Evolutionary conservation across 2,888 invertebrate species (phyloP).

Genomic region (Chymomyza caudatula): DNA sequence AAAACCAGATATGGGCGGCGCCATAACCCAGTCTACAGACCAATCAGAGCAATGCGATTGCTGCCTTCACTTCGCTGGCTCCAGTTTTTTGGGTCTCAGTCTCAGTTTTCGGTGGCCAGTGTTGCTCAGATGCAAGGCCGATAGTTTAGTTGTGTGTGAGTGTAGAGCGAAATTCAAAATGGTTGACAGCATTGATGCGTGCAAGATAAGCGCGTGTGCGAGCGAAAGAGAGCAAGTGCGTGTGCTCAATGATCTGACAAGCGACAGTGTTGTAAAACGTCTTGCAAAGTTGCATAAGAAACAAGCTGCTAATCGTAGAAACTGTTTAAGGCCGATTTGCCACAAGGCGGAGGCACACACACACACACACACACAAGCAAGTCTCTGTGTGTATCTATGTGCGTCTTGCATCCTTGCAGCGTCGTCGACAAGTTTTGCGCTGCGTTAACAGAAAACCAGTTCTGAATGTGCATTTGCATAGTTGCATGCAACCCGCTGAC

Average conservation of each 20-base stretch:
- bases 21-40: constrained; percentile 71
- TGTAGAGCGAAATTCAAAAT: constrained; percentile 44
- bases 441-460: background rate
- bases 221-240: constrained; percentile 36
- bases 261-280: constrained; percentile 15
- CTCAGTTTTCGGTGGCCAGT: background rate
- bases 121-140: background rate
- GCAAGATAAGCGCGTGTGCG: constrained; percentile 1
- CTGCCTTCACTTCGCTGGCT: constrained; percentile 12
- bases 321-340: background rate
- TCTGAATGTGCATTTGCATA: constrained; percentile 17
- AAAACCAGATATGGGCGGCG: constrained; percentile 78
- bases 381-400: constrained; percentile 12
- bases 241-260: constrained; percentile 42
- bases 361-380: background rate
- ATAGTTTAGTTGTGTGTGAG: background rate
- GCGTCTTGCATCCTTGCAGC: constrained; percentile 2
- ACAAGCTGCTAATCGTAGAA: background rate
- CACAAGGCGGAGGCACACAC: background rate
- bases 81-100: background rate
- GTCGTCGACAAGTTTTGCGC: background rate
- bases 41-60: constrained; percentile 70
- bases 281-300: constrained; percentile 24
- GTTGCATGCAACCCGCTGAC: background rate
- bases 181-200: constrained; percentile 38